Conservation (phyloP, 2,888 invertebrate species). For the Anticlea derivata region DNA sequence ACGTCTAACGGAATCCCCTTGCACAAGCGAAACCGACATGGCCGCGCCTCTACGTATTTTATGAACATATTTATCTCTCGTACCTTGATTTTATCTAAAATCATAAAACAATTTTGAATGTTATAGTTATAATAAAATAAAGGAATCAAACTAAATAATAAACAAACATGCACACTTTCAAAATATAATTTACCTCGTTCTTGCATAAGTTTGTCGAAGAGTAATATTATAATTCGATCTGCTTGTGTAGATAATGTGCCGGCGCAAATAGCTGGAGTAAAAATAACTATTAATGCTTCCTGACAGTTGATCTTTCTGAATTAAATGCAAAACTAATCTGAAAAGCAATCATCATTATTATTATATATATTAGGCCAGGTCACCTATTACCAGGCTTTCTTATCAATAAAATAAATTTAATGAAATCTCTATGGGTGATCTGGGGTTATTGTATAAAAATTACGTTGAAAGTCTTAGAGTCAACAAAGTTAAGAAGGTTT, state of each 20-base stretch:
- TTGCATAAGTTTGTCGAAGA: slow-evolving; percentile 12
- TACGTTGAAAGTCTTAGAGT: no score
- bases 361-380: no score
- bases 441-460: no score
- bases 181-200: slow-evolving; percentile 1
- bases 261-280: slow-evolving; percentile 13
- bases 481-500: no score
- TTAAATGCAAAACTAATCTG: background rate
- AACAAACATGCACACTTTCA: no score
- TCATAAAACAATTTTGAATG: background rate
- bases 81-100: slow-evolving; percentile 1
- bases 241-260: slow-evolving; percentile 6
- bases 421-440: no score
- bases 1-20: slow-evolving; percentile 32
- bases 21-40: slow-evolving; percentile 17
- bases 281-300: background rate
- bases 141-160: no score
- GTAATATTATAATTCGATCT: slow-evolving; percentile 5
- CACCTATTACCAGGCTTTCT: no score
- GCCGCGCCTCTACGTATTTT: slow-evolving; percentile 14
- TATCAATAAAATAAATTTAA: no score
- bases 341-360: background rate
- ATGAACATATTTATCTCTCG: slow-evolving; percentile 9
- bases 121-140: no score
- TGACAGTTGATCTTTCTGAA: background rate